Percentiles rank a stretch among this genome's conserved stretches.
phyloP scores from a whole-genome alignment of 2,888 invertebrate species.

The Liodrosophila aerea region DNA sequence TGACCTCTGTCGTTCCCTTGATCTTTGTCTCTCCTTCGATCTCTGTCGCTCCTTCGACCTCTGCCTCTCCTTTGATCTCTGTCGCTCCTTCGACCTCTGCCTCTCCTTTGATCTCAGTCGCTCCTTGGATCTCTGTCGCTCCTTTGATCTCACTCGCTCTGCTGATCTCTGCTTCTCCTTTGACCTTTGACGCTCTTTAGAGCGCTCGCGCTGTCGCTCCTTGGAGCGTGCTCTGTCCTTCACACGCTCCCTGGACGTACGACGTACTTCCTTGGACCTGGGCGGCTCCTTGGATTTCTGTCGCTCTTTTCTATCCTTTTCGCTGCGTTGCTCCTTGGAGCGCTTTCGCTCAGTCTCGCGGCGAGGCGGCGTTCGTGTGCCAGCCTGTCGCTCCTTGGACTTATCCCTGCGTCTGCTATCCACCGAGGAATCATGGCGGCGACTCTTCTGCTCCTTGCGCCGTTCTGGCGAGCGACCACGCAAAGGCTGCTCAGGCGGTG shows the following conservation, averaged over 20 bases:
- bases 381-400: constrained; percentile 14
- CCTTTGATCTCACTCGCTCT: constrained; percentile 31
- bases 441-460: constrained; percentile 46
- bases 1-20: constrained; percentile 7
- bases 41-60: constrained; percentile 16
- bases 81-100: constrained; percentile 16
- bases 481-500: constrained; percentile 60
- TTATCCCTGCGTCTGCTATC: constrained; percentile 41
- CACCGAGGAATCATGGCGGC: constrained; percentile 56
- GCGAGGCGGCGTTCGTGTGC: constrained; percentile 12
- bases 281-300: constrained; percentile 27
- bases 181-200: constrained; percentile 17
- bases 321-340: constrained; percentile 22
- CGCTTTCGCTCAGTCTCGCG: constrained; percentile 23
- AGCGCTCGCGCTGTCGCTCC: constrained; percentile 10
- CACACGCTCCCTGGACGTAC: constrained; percentile 20
- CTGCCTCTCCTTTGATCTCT: constrained; percentile 23
- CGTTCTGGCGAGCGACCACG: constrained; percentile 78
- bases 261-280: constrained; percentile 38
- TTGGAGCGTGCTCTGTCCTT: constrained; percentile 26
- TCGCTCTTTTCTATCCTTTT: constrained; percentile 23
- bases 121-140: constrained; percentile 17
- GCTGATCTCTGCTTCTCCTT: constrained; percentile 30
- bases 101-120: constrained; percentile 33
- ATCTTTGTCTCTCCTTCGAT: constrained; percentile 11